A percentile compares a stretch with the other conserved stretches of the same genome.
Conservation (phyloP, 2,797 vertebrate genomes). For the Percopsis omiscomaycus region DNA sequence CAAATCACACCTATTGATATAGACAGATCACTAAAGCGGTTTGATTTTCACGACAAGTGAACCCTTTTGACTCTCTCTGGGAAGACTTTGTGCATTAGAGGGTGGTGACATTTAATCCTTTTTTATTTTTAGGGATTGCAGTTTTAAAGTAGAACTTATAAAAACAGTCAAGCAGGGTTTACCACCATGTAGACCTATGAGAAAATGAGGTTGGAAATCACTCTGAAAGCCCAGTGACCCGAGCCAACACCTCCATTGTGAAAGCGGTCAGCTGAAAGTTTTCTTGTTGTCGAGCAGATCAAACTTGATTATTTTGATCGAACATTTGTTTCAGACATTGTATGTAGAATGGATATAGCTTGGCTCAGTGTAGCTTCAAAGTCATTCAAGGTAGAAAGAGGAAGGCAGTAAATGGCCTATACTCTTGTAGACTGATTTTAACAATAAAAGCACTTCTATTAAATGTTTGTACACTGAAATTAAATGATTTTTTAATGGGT, state of each 20-base stretch:
- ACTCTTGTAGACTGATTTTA: neutral
- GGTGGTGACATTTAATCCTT: neutral
- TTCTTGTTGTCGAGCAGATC: conserved; percentile 5
- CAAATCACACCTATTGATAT: too few relatives aligned
- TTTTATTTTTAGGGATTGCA: neutral
- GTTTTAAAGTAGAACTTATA: neutral
- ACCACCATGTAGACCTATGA: conserved; percentile 4
- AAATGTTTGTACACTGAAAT: too few relatives aligned
- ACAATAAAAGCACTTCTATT: too few relatives aligned
- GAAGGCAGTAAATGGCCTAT: neutral
- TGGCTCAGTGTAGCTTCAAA: too few relatives aligned
- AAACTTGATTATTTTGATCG: neutral
- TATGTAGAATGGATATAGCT: neutral
- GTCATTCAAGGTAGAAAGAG: too few relatives aligned
- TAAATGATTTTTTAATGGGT: too few relatives aligned
- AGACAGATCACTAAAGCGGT: too few relatives aligned
- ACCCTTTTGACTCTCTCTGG: too few relatives aligned
- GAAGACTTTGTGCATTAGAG: neutral
- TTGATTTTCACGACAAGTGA: too few relatives aligned
- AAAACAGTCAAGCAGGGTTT: conserved; percentile 16
- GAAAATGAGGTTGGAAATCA: conserved; percentile 39
- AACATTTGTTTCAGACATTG: neutral
- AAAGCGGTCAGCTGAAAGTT: neutral
- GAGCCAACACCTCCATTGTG: conserved; percentile 25
- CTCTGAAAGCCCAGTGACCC: conserved; percentile 14